Percentiles rank a stretch among this genome's conserved stretches.
Conservation (phyloP, 1,140 invertebrate genomes). For the Papilio polytes region DNA sequence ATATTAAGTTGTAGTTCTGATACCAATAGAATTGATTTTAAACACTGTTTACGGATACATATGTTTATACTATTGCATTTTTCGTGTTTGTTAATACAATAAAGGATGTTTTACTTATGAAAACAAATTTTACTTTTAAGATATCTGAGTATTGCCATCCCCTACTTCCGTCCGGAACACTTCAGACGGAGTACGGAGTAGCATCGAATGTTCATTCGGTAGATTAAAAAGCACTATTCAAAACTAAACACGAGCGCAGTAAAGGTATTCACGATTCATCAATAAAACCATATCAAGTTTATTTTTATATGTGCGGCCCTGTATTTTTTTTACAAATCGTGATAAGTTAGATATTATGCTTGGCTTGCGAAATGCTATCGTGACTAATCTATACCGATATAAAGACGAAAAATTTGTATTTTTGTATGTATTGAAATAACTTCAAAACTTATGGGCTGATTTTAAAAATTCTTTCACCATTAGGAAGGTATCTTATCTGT, state of each 20-base stretch:
- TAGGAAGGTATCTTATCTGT: no score
- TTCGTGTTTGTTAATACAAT: neutral
- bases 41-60: neutral
- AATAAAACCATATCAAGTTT: neutral
- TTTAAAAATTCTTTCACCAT: no score
- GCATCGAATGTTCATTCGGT: conserved; percentile 29
- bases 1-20: no score
- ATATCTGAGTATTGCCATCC: conserved; percentile 1
- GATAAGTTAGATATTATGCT: neutral
- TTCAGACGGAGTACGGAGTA: neutral
- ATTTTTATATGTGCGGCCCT: neutral
- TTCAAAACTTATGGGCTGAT: no score
- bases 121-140: neutral
- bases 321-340: no score
- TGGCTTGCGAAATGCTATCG: no score
- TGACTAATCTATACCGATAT: no score
- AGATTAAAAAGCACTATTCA: conserved; percentile 35
- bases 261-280: conserved; percentile 2
- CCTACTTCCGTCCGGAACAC: neutral
- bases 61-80: neutral
- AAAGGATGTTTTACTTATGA: neutral
- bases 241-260: conserved; percentile 22
- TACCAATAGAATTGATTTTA: neutral
- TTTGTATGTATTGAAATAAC: no score
- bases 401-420: no score